Evolutionary conservation across 2,797 vertebrate species (phyloP).

Genomic region (Paratrypauchen microcephalus): DNA sequence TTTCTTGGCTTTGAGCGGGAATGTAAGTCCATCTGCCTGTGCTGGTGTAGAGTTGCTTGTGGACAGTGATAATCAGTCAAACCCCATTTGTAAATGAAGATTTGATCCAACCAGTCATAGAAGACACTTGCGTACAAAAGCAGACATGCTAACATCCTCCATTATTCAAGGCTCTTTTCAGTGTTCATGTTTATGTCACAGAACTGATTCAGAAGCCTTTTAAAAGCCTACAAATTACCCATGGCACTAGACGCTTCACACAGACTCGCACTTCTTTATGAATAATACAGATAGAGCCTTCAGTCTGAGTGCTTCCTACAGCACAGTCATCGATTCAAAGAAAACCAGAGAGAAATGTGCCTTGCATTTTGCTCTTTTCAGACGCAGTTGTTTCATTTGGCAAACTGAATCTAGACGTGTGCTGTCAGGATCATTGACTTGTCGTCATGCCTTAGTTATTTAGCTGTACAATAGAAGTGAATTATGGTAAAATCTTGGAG

Average conservation of each 20-base stretch:
- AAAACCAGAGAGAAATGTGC: not conserved
- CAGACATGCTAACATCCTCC: not conserved
- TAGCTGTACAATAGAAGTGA: no score
- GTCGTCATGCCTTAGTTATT: not conserved
- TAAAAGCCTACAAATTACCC: conserved; percentile 3
- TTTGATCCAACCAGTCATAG: not conserved
- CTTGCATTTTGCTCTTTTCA: not conserved
- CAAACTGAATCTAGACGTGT: not conserved
- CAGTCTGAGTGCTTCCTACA: conserved; percentile 5
- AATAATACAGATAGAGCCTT: not conserved
- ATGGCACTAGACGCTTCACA: not conserved
- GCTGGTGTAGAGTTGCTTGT: conserved; percentile 28
- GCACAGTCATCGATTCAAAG: not conserved
- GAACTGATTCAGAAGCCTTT: not conserved
- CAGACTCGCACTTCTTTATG: not conserved
- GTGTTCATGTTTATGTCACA: not conserved
- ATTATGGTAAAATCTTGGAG: no score
- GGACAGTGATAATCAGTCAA: conserved; percentile 20
- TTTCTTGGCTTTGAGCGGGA: not conserved
- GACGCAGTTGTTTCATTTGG: not conserved
- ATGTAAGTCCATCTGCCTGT: conserved; percentile 15
- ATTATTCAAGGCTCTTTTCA: not conserved
- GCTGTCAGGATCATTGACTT: not conserved
- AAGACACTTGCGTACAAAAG: not conserved
- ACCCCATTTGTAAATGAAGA: not conserved